Base-by-base conservation (phyloP, 1,140 invertebrate genomes). In the Callitettix versicolor region DNA sequence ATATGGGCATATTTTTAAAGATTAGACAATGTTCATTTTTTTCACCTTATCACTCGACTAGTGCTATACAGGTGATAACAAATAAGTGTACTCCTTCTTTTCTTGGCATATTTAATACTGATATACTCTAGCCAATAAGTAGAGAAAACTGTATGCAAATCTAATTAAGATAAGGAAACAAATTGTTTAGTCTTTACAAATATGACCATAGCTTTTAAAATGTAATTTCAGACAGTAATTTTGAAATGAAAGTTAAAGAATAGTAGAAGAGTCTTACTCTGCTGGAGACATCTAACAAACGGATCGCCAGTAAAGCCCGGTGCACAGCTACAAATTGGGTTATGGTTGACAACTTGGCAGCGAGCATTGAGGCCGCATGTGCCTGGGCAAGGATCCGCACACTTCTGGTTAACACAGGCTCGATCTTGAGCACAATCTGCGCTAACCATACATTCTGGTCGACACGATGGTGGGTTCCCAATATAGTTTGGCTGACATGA, bases 331-430 rank as follows among this genome's bases (percentile, higher is more conserved):
- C 88, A 91, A 47, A 88, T 87, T 6, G 87, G 85, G 55, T 84
- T 87, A 62, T 91, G 88, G 64, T 88, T 88, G 33, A 88, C 83
- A 1, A 90, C 86, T 73, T 88, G 82, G 67, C 88, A 93, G 26
- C 84, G 75, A 15, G 89, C 87, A 43, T 81, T 81, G n/a, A 82
- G 65, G 3, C 88, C 90, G 66, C 89, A 93, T 9, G 86, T 79
- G 20, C 86, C 86, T 1, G 81, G 71, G 66, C 89, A 93, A 3
- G 89, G 88, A 72, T 93, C 85, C 0, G 85, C 82, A 68, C 89
- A 92, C 65, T 86, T 87, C 61, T 87, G 81, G 64, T 87, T 86
- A 1, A 90, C 77, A 63, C 90, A 92, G 20, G 87, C 85, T 64
- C 84, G 81, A 21, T 82, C 77, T 36, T 79, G 78, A 2, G 85